phyloP scores from a whole-genome alignment of 2,797 vertebrate species.

The Amblyraja radiata region DNA sequence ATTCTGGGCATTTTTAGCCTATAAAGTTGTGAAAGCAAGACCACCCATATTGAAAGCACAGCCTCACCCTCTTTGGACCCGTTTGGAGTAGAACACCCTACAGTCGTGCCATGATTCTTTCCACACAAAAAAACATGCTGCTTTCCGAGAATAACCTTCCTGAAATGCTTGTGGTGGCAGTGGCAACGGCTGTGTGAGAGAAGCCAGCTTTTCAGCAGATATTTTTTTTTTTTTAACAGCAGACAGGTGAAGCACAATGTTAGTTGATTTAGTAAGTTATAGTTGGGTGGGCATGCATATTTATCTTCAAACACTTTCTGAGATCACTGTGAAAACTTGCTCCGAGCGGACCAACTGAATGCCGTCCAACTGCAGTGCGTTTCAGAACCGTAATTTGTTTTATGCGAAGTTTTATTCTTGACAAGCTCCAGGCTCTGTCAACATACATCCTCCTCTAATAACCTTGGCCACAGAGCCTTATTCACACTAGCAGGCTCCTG shows the following conservation, averaged over 20 bases:
- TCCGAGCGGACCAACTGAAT: neutral
- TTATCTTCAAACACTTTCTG: slow-evolving; percentile 31
- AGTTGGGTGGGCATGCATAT: slow-evolving; percentile 9
- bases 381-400: slow-evolving; percentile 22
- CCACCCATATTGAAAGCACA: slow-evolving; percentile 28
- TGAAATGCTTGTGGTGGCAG: slow-evolving; percentile 31
- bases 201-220: slow-evolving; percentile 12
- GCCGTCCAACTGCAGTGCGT: slow-evolving; percentile 4
- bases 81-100: neutral
- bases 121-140: slow-evolving; percentile 20
- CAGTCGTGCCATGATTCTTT: slow-evolving; percentile 7
- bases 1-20: slow-evolving; percentile 19
- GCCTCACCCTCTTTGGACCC: slow-evolving; percentile 22
- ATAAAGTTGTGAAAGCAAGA: slow-evolving; percentile 22
- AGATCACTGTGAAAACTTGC: slow-evolving; percentile 28
- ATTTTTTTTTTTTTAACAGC: neutral
- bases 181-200: slow-evolving; percentile 21
- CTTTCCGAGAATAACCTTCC: slow-evolving; percentile 33
- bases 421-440: slow-evolving; percentile 35
- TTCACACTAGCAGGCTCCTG: neutral
- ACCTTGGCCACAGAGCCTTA: slow-evolving; percentile 34
- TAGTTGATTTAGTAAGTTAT: slow-evolving; percentile 29
- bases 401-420: slow-evolving; percentile 22
- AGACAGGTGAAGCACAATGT: slow-evolving; percentile 27
- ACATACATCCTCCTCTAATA: slow-evolving; percentile 10